Conservation (phyloP, 1,140 invertebrate genomes). For the Yoshiicerus persimilis region DNA sequence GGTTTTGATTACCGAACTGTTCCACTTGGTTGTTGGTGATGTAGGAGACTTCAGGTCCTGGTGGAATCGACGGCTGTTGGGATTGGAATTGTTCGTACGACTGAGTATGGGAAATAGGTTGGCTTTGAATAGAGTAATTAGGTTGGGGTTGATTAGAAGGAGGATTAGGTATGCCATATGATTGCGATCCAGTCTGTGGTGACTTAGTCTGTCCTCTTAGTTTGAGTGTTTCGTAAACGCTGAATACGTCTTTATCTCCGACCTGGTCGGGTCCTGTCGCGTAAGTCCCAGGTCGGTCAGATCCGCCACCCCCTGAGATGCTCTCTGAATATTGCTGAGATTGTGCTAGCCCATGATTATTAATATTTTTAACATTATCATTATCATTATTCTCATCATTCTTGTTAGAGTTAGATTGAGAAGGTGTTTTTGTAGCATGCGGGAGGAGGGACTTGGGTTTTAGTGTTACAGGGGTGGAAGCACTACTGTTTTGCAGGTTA, state of each 20-base stretch:
- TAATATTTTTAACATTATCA: conserved; percentile 24
- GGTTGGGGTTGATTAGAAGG: not conserved
- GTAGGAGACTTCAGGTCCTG: not conserved
- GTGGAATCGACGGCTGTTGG: not conserved
- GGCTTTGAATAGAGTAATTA: not conserved
- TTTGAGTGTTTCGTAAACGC: conserved; percentile 36
- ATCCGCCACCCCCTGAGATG: conserved; percentile 24
- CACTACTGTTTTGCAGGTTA: not conserved
- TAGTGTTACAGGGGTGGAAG: not conserved
- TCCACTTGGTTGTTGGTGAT: conserved; percentile 3
- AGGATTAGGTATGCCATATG: conserved; percentile 12
- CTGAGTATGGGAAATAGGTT: conserved; percentile 26
- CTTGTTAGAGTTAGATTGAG: not conserved
- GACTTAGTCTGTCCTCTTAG: conserved; percentile 28
- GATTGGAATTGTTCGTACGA: conserved; percentile 29
- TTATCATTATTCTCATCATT: conserved; percentile 19
- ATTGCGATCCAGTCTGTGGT: conserved; percentile 26
- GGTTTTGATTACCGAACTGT: not conserved
- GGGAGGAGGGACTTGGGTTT: not conserved
- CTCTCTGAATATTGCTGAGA: conserved; percentile 33
- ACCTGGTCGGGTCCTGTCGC: conserved; percentile 36
- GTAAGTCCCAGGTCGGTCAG: conserved; percentile 36
- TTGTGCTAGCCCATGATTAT: conserved; percentile 29
- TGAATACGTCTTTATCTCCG: conserved; percentile 40
- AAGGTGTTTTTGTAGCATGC: not conserved